Evolutionary conservation across 2,888 invertebrate genomes (phyloP).

Genomic region (Diarsia dahlii): DNA sequence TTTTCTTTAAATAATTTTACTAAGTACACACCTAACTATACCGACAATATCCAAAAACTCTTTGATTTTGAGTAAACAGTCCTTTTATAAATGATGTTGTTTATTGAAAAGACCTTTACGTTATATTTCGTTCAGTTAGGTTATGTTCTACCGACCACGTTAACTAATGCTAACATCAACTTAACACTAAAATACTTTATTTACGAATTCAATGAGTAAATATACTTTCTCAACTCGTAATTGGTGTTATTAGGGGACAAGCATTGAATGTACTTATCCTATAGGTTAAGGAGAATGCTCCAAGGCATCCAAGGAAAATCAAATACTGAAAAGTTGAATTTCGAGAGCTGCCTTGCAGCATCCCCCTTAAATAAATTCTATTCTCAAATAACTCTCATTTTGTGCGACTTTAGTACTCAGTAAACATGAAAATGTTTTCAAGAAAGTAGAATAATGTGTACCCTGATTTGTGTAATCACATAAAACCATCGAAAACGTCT

Average conservation of each 20-base stretch:
- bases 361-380: conserved; percentile 52
- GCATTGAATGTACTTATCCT: conserved; percentile 73
- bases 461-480: conserved; percentile 81
- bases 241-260: conserved; percentile 84
- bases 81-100: conserved; percentile 34
- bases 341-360: conserved; percentile 7
- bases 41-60: conserved; percentile 76
- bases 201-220: conserved; percentile 72
- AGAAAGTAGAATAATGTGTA: conserved; percentile 72
- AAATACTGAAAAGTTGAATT: conserved; percentile 16
- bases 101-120: conserved; percentile 61
- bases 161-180: conserved; percentile 87
- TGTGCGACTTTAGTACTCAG: conserved; percentile 67
- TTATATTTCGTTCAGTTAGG: conserved; percentile 66
- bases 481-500: conserved; percentile 82
- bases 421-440: conserved; percentile 61
- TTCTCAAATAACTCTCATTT: conserved; percentile 65
- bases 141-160: conserved; percentile 86
- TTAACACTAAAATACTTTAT: conserved; percentile 77
- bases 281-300: conserved; percentile 46
- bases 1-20: conserved; percentile 77
- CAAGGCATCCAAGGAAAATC: conserved; percentile 2
- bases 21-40: conserved; percentile 81
- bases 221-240: conserved; percentile 73
- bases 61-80: conserved; percentile 55